phyloP scores from a whole-genome alignment of 2,797 vertebrate genomes.

The Glossophaga mutica region DNA sequence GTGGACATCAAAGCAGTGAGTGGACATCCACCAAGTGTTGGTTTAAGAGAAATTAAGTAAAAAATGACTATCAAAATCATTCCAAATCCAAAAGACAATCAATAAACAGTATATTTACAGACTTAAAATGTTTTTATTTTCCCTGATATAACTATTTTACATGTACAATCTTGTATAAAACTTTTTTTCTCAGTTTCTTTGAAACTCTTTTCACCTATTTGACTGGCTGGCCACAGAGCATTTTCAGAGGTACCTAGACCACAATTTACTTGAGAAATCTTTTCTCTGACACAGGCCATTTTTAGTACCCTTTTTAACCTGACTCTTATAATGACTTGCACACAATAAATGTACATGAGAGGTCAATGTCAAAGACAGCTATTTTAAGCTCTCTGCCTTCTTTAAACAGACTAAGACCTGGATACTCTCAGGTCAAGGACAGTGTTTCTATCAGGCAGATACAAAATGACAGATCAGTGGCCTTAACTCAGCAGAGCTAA shows the following conservation, averaged over 20 bases:
- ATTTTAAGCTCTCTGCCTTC: neutral
- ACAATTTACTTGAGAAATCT: constrained; percentile 18
- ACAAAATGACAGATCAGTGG: neutral
- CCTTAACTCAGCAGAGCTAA: neutral
- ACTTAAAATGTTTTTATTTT: neutral
- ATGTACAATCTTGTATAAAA: neutral
- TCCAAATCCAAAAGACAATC: neutral
- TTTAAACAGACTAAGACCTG: neutral
- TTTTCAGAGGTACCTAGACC: neutral
- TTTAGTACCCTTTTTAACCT: neutral
- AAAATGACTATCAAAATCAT: neutral
- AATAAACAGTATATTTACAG: neutral
- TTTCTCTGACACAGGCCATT: neutral
- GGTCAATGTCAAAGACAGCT: neutral
- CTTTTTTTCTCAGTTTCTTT: neutral
- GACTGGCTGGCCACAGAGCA: neutral
- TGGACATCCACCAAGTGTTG: neutral
- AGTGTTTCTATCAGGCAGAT: neutral
- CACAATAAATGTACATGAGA: neutral
- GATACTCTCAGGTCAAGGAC: neutral
- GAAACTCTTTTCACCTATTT: neutral
- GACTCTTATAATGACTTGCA: neutral
- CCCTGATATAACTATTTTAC: neutral
- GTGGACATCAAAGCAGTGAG: neutral
- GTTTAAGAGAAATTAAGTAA: constrained; percentile 3